These are phyloP conservation scores for Thalassoma bifasciatum DNA, from an alignment of 2,113 vertebrate species.

Conservation along the genomic window DNA sequence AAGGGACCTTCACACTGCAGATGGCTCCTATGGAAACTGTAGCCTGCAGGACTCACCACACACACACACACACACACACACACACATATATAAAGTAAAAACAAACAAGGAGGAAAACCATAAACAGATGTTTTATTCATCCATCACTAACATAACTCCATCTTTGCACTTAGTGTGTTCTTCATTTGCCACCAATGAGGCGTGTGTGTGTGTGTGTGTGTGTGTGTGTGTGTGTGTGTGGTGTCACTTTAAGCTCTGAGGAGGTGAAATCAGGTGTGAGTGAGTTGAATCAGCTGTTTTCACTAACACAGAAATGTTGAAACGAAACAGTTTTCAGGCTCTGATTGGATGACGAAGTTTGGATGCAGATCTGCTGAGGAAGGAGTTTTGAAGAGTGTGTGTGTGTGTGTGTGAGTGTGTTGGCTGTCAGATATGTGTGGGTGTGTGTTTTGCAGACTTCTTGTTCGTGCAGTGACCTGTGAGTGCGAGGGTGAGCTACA, in stretches of 20 bases:
- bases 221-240: no score
- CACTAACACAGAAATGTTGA: background rate
- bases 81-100: background rate
- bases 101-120: background rate
- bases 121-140: slow-evolving; percentile 34
- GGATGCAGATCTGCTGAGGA: slow-evolving; percentile 14
- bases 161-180: background rate
- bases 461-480: slow-evolving; percentile 38
- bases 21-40: slow-evolving; percentile 38
- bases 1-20: slow-evolving; percentile 7
- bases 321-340: background rate
- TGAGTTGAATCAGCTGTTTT: background rate
- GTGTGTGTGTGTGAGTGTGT: slow-evolving; percentile 23
- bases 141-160: slow-evolving; percentile 3
- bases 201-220: background rate
- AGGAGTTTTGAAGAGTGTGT: background rate
- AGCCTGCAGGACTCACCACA: slow-evolving; percentile 14
- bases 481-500: slow-evolving; percentile 36
- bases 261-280: background rate
- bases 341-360: slow-evolving; percentile 18
- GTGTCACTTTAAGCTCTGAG: background rate
- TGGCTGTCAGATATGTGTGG: background rate
- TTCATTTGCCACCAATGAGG: background rate
- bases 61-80: background rate
- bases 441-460: slow-evolving; percentile 1